Conservation (phyloP, 2,113 vertebrate species). For the Centrocercus urophasianus region DNA sequence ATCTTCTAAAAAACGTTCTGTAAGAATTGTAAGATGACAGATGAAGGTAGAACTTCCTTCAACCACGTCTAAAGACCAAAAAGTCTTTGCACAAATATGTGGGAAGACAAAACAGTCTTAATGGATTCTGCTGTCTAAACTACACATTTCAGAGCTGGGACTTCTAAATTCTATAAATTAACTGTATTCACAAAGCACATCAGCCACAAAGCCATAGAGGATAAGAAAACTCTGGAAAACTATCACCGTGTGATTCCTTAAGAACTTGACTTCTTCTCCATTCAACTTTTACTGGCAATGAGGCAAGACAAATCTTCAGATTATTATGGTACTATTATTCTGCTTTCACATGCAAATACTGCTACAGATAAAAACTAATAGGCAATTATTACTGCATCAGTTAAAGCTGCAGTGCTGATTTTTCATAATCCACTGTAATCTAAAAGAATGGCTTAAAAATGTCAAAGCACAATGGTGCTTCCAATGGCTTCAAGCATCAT, state of each 20-base stretch:
- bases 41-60: neutral
- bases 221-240: neutral
- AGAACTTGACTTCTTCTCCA: neutral
- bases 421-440: neutral
- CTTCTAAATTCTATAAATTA: neutral
- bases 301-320: neutral
- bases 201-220: neutral
- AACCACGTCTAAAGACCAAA: neutral
- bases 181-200: neutral
- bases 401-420: neutral
- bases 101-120: neutral
- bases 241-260: neutral
- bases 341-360: neutral
- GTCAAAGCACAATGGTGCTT: neutral
- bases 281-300: neutral
- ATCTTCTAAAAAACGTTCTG: rapidly evolving
- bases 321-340: neutral
- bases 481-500: neutral
- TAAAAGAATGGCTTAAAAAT: neutral
- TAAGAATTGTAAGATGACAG: neutral
- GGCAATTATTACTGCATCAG: neutral
- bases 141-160: neutral
- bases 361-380: neutral
- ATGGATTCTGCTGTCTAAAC: neutral
- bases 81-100: neutral